Conservation (phyloP, 1,140 invertebrate genomes). For the Cecropterus lyciades region DNA sequence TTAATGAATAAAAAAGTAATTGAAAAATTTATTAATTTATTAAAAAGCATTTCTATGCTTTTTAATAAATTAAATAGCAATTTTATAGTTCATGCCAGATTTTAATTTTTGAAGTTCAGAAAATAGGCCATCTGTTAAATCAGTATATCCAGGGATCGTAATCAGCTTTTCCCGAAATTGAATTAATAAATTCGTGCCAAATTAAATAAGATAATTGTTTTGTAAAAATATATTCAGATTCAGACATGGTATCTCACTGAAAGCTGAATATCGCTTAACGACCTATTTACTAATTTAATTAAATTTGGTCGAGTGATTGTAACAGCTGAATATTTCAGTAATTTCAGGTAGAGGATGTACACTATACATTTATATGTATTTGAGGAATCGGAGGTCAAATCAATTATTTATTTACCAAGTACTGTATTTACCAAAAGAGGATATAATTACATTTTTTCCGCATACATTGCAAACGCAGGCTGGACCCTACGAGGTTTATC, state of each 20-base stretch:
- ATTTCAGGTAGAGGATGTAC: neutral
- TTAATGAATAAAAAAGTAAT: no score
- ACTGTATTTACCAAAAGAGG: no score
- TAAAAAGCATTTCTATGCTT: no score
- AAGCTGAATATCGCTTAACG: conserved; percentile 1
- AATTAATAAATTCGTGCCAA: neutral
- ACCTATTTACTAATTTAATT: conserved; percentile 15
- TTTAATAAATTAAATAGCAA: no score
- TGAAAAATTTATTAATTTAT: no score
- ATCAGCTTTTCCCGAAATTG: neutral
- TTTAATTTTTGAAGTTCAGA: no score
- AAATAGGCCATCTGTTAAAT: no score
- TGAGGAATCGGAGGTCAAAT: neutral
- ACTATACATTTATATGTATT: neutral
- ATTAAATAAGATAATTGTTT: conserved; percentile 14
- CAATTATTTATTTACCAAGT: neutral
- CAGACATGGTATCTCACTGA: neutral
- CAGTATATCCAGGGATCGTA: no score
- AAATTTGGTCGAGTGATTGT: conserved; percentile 7
- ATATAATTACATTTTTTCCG: no score
- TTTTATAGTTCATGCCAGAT: no score
- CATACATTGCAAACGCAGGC: no score
- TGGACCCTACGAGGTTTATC: no score
- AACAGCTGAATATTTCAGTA: conserved; percentile 9
- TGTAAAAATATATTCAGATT: conserved; percentile 10